These are phyloP conservation scores for Lagria hirta DNA, from an alignment of 2,888 invertebrate species.

Conservation along the genomic window DNA sequence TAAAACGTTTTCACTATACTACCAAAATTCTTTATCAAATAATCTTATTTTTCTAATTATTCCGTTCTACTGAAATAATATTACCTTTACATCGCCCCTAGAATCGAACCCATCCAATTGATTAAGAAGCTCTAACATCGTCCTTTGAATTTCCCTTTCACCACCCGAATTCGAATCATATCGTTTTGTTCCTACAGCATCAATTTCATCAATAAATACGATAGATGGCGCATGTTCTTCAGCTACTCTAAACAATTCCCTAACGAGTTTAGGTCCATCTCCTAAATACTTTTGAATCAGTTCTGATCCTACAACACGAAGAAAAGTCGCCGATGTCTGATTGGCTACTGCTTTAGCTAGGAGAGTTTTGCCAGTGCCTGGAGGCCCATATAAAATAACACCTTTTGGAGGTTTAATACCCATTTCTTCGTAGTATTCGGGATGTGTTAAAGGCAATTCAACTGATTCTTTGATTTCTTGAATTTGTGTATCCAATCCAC, in stretches of 20 bases:
- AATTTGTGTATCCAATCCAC: conserved; percentile 95
- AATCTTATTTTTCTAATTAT: too few relatives aligned
- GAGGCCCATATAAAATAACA: conserved; percentile 96
- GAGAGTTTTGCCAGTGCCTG: conserved; percentile 97
- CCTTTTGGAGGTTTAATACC: conserved; percentile 99
- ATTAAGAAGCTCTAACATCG: conserved; percentile 98
- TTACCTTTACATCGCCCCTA: conserved; percentile 91
- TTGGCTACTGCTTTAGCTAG: conserved; percentile 99
- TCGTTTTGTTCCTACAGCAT: conserved; percentile 97
- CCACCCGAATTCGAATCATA: conserved; percentile 99
- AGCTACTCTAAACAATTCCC: conserved; percentile 98
- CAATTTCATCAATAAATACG: conserved; percentile 99
- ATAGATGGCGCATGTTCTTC: conserved; percentile 99
- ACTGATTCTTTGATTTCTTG: conserved; percentile 98
- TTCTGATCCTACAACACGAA: conserved; percentile 98
- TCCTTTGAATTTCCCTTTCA: conserved; percentile 98
- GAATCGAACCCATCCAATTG: conserved; percentile 98
- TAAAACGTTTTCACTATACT: too few relatives aligned
- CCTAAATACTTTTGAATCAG: conserved; percentile 98
- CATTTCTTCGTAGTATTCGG: conserved; percentile 99
- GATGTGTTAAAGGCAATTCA: conserved; percentile 96
- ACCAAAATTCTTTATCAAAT: too few relatives aligned
- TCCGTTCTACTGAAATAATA: too few relatives aligned
- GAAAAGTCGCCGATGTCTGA: conserved; percentile 98
- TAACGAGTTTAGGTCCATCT: conserved; percentile 97